Evolutionary conservation across 1,140 invertebrate genomes (phyloP).

Genomic region (Tachypleus tridentatus): DNA sequence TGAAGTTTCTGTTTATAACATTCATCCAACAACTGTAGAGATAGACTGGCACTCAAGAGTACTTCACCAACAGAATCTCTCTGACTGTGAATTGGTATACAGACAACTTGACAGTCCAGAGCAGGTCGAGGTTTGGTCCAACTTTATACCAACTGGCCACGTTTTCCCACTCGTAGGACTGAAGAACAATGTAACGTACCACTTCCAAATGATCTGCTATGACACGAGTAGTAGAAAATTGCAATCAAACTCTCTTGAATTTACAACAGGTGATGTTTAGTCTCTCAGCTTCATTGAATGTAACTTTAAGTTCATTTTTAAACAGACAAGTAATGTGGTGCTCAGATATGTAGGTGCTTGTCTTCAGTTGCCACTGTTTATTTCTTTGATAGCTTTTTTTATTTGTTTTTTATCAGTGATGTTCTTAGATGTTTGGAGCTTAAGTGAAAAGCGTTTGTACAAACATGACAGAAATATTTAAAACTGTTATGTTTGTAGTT

Average conservation of each 20-base stretch:
- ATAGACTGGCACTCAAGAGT: slow-evolving; percentile 22
- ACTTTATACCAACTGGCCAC: slow-evolving; percentile 14
- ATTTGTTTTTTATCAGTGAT: too few relatives aligned
- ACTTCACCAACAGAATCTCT: slow-evolving; percentile 1
- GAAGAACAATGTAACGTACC: slow-evolving; percentile 21
- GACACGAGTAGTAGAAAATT: slow-evolving; percentile 12
- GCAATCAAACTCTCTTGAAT: slow-evolving; percentile 20
- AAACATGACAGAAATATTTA: too few relatives aligned
- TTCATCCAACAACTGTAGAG: slow-evolving; percentile 15
- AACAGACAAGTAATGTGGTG: too few relatives aligned
- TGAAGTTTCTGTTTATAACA: slow-evolving; percentile 17
- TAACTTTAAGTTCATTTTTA: too few relatives aligned
- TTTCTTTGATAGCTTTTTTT: too few relatives aligned
- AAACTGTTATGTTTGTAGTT: too few relatives aligned
- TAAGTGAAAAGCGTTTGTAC: too few relatives aligned
- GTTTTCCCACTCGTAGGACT: slow-evolving; percentile 15
- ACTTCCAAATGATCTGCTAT: slow-evolving; percentile 24
- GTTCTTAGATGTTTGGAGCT: too few relatives aligned
- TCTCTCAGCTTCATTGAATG: too few relatives aligned
- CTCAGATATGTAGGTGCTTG: too few relatives aligned
- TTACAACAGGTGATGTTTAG: slow-evolving; percentile 20
- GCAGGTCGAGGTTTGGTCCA: slow-evolving; percentile 18
- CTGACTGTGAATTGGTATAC: slow-evolving; percentile 20
- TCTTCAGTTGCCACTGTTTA: too few relatives aligned
- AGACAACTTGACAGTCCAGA: slow-evolving; percentile 15